Conservation (phyloP, 2,797 vertebrate genomes). For the Pangasius larnaudii region DNA sequence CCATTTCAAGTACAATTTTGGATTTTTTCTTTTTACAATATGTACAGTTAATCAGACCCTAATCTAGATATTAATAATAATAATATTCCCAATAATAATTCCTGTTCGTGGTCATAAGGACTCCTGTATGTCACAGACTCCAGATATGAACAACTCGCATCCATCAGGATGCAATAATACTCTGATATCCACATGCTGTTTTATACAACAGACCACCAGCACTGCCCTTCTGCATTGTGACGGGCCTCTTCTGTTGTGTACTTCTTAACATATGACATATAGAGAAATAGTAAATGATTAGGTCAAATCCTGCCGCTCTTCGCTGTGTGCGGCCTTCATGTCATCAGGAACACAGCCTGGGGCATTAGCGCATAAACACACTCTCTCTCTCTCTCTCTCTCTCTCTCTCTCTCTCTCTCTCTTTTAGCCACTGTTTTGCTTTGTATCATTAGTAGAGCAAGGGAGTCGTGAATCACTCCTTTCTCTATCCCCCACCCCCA, state of each 20-base stretch:
- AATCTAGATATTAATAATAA: no score
- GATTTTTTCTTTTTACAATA: neutral
- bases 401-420: conserved; percentile 51
- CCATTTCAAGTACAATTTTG: neutral
- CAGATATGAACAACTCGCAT: neutral
- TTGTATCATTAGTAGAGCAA: conserved; percentile 84
- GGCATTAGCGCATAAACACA: conserved; percentile 71
- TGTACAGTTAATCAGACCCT: neutral
- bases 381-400: conserved; percentile 53
- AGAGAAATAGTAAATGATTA: conserved; percentile 21
- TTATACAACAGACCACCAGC: conserved; percentile 27
- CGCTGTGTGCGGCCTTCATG: conserved; percentile 69
- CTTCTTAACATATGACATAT: conserved; percentile 28
- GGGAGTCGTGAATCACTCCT: conserved; percentile 80
- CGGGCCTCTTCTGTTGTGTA: conserved; percentile 2
- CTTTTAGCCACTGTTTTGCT: conserved; percentile 73
- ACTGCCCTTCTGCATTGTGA: conserved; percentile 34
- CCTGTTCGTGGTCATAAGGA: neutral
- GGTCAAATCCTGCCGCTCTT: conserved; percentile 62
- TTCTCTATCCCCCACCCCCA: conserved; percentile 55
- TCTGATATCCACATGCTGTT: neutral
- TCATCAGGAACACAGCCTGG: conserved; percentile 63
- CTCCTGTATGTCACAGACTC: neutral
- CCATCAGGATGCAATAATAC: conserved; percentile 16
- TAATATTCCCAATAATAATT: conserved; percentile 1